These are phyloP conservation scores for Cromileptes altivelis DNA, from an alignment of 2,113 vertebrate genomes.

Conservation along the genomic window DNA sequence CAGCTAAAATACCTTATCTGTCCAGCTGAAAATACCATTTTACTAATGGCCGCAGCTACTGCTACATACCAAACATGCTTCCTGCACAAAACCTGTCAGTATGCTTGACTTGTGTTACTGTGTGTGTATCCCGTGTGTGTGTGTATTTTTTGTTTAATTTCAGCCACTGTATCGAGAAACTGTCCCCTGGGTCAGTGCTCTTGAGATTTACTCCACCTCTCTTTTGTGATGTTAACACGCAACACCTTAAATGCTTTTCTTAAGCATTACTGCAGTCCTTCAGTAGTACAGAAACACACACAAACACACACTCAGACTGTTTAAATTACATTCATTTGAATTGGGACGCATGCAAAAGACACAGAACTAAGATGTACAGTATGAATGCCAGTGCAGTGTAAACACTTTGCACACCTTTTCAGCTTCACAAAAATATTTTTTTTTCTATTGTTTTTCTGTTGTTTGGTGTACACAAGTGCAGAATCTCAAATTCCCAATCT, in stretches of 20 bases:
- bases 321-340: conserved; percentile 1
- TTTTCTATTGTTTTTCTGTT: neutral
- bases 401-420: neutral
- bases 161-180: neutral
- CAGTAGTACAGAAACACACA: neutral
- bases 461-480: neutral
- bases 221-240: neutral
- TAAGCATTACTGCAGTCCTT: neutral
- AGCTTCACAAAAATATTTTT: neutral
- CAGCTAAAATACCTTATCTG: conserved; percentile 54
- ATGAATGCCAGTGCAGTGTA: neutral
- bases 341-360: neutral
- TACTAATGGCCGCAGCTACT: conserved; percentile 44
- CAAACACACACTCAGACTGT: neutral
- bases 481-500: conserved; percentile 6
- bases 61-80: conserved; percentile 54
- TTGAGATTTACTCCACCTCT: conserved; percentile 7
- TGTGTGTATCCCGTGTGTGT: neutral
- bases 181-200: neutral
- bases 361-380: no score
- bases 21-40: conserved; percentile 72
- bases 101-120: neutral
- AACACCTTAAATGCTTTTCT: neutral
- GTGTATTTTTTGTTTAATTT: conserved; percentile 8
- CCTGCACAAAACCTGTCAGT: conserved; percentile 13